These are phyloP conservation scores for Brienomyrus longianalis DNA, from an alignment of 2,113 vertebrate genomes.

Conservation along the genomic window DNA sequence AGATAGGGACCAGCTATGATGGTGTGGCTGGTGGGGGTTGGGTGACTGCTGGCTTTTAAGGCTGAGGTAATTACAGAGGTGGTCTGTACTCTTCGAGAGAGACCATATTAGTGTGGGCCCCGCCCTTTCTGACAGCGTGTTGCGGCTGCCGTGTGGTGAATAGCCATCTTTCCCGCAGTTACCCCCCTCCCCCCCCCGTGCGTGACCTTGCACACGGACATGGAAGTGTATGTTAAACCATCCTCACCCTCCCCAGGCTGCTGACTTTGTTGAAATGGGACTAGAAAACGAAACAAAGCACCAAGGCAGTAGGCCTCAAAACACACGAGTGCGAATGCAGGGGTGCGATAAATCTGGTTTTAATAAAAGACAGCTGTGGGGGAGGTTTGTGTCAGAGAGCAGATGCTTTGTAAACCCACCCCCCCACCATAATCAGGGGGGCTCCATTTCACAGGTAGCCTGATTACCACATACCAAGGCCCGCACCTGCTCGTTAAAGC, in stretches of 20 bases:
- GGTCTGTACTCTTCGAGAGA: not conserved
- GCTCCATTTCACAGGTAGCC: not conserved
- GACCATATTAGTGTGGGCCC: not conserved
- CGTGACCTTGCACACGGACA: conserved; percentile 10
- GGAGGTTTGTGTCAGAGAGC: conserved; percentile 30
- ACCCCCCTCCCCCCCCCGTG: too few species aligned
- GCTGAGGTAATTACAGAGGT: not conserved
- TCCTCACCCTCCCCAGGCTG: not conserved
- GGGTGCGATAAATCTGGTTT: conserved; percentile 60
- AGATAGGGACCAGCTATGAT: not conserved
- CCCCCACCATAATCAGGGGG: not conserved
- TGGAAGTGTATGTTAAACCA: conserved; percentile 10
- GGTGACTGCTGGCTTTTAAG: not conserved
- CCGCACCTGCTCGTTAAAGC: conserved; percentile 19
- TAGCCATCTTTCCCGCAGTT: not conserved
- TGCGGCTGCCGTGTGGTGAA: not conserved
- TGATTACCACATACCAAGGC: conserved; percentile 18
- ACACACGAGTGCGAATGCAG: conserved; percentile 44
- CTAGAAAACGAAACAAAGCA: conserved; percentile 25
- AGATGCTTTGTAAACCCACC: conserved; percentile 11
- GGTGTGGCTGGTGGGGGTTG: not conserved
- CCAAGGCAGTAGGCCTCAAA: conserved; percentile 50
- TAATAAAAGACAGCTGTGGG: conserved; percentile 61
- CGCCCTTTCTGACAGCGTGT: not conserved
- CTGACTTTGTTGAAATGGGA: conserved; percentile 43